phyloP scores from a whole-genome alignment of 2,888 invertebrate species.

The Drosophila ezoana region DNA sequence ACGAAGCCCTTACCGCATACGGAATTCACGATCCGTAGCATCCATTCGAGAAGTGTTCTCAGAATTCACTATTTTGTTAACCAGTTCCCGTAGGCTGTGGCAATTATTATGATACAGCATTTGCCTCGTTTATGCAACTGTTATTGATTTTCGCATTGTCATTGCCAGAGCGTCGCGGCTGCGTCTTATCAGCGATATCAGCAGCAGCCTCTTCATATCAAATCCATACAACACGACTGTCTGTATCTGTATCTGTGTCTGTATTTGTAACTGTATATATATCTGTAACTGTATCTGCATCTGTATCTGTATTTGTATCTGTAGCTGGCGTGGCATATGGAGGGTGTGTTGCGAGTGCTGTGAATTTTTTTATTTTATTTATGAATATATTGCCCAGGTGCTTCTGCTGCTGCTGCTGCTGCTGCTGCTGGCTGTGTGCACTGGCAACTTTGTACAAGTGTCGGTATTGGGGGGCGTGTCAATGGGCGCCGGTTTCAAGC shows the following conservation, averaged over 20 bases:
- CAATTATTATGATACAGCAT: constrained; percentile 1
- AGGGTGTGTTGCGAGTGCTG: constrained; percentile 10
- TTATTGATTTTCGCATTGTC: constrained; percentile 20
- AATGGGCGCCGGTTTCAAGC: constrained; percentile 62
- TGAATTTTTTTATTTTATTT: constrained; percentile 38
- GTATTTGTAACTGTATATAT: constrained; percentile 1
- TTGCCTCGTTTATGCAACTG: constrained; percentile 30
- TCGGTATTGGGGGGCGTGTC: constrained; percentile 46
- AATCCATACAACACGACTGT: not conserved
- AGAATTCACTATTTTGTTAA: not conserved
- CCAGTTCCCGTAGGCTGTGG: constrained; percentile 4
- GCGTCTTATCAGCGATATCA: constrained; percentile 39
- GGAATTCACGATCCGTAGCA: constrained; percentile 23
- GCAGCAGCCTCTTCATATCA: constrained; percentile 4
- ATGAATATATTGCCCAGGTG: constrained; percentile 39
- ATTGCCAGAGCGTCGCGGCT: constrained; percentile 1
- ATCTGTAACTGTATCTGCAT: not conserved
- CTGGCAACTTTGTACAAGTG: constrained; percentile 43
- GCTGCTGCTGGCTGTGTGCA: constrained; percentile 4
- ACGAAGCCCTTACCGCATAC: constrained; percentile 32
- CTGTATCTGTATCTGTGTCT: not conserved
- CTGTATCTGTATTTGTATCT: not conserved
- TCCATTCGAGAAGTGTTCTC: not conserved
- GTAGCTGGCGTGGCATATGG: constrained; percentile 1
- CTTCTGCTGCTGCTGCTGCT: constrained; percentile 2